Evolutionary conservation across 1,140 invertebrate species (phyloP).

Genomic region (Wasmannia auropunctata): DNA sequence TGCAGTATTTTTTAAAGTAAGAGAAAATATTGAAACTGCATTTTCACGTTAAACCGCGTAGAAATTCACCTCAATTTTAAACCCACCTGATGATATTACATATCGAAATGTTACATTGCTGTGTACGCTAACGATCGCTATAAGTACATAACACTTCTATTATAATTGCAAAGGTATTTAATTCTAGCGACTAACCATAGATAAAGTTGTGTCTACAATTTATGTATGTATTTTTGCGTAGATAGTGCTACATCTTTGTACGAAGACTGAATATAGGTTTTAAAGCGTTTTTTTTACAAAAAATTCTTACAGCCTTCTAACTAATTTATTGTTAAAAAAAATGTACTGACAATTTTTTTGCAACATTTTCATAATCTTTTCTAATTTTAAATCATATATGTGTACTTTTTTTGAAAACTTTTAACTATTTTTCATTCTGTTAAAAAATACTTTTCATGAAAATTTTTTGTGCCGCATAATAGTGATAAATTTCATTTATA

Average conservation of each 20-base stretch:
- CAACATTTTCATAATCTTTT: background rate
- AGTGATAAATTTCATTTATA: background rate
- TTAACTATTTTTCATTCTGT: background rate
- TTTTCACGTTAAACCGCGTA: background rate
- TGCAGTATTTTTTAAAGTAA: background rate
- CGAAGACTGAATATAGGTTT: background rate
- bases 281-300: background rate
- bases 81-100: background rate
- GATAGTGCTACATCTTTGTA: background rate
- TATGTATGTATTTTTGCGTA: background rate
- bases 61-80: background rate
- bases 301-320: background rate
- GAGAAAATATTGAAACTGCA: background rate
- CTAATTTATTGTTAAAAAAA: background rate
- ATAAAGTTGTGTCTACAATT: background rate
- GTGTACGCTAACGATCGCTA: too few species aligned
- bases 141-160: background rate
- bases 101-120: background rate
- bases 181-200: background rate
- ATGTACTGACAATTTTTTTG: background rate
- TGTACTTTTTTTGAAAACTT: background rate
- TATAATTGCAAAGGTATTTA: constrained; percentile 23
- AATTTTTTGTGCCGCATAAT: background rate
- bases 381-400: background rate
- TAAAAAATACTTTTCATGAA: background rate